A percentile compares a stretch with the other conserved stretches of the same genome.
Evolutionary conservation across 2,797 vertebrate genomes (phyloP).

Genomic region (Benthosema pterotum): DNA sequence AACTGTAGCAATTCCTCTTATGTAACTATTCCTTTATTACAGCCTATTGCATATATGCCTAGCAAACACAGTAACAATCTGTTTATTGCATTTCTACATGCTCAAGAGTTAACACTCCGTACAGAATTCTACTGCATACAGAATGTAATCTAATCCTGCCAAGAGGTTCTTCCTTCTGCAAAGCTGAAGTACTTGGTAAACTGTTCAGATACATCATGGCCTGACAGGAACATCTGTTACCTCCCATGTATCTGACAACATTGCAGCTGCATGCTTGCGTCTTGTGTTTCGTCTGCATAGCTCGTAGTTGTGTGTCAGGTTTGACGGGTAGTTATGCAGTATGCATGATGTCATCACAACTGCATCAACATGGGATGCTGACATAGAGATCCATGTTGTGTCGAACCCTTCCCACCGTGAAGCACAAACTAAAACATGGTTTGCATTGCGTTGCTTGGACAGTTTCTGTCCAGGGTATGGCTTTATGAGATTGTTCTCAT

Average conservation of each 20-base stretch:
- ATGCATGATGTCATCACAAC: neutral
- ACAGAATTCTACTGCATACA: neutral
- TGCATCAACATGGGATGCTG: neutral
- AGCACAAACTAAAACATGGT: neutral
- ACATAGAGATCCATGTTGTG: neutral
- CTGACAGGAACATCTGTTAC: neutral
- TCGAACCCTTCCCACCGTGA: neutral
- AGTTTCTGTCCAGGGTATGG: neutral
- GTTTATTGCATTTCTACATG: too few species aligned
- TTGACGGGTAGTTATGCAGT: conserved; percentile 1
- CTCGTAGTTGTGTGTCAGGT: neutral
- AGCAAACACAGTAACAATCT: too few species aligned
- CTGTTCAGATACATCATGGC: neutral
- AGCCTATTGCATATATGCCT: too few species aligned
- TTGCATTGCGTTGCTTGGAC: neutral
- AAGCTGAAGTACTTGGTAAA: neutral
- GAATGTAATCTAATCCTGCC: neutral
- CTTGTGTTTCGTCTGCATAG: neutral
- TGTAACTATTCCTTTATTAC: too few species aligned
- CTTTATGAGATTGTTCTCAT: neutral
- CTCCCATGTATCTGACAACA: neutral
- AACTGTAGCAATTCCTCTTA: too few species aligned
- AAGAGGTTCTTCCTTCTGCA: neutral
- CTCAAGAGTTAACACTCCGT: too few species aligned
- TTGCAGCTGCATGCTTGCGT: neutral